These are phyloP conservation scores for Antheraea assamensis DNA, from an alignment of 2,888 invertebrate genomes.

Conservation along the genomic window DNA sequence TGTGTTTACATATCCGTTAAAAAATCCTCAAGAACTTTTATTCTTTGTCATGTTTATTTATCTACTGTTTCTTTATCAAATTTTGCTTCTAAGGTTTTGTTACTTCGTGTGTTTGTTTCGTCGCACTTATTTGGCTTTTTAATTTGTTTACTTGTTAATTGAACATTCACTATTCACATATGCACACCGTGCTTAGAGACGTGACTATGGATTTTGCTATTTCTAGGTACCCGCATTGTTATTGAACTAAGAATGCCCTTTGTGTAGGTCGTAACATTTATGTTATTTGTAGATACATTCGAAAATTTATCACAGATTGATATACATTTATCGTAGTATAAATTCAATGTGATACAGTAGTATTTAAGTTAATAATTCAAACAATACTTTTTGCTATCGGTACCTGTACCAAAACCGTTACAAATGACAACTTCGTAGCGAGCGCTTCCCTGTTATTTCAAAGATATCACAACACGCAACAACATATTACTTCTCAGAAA, in stretches of 20 bases:
- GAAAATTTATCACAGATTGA: background rate
- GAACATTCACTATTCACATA: too few relatives aligned
- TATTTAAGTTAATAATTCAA: background rate
- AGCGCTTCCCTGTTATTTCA: slow-evolving; percentile 83
- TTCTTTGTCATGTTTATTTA: background rate
- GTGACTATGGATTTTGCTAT: background rate
- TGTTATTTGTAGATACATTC: background rate
- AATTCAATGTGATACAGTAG: background rate
- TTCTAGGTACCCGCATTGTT: background rate
- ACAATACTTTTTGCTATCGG: slow-evolving; percentile 49
- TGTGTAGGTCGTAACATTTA: background rate
- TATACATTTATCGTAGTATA: background rate
- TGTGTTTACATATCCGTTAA: background rate
- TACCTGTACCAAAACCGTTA: slow-evolving; percentile 74
- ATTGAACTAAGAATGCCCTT: background rate
- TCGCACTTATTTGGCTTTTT: too few relatives aligned
- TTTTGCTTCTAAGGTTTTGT: too few relatives aligned
- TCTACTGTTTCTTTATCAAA: background rate
- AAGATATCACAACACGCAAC: slow-evolving; percentile 83
- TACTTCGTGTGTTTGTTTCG: too few relatives aligned
- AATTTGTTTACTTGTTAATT: too few relatives aligned
- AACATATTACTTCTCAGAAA: slow-evolving; percentile 80
- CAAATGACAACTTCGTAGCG: slow-evolving; percentile 82
- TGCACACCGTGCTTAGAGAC: too few relatives aligned
- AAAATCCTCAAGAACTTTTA: background rate